phyloP scores from a whole-genome alignment of 2,113 vertebrate species.

The Otolemur garnettii region DNA sequence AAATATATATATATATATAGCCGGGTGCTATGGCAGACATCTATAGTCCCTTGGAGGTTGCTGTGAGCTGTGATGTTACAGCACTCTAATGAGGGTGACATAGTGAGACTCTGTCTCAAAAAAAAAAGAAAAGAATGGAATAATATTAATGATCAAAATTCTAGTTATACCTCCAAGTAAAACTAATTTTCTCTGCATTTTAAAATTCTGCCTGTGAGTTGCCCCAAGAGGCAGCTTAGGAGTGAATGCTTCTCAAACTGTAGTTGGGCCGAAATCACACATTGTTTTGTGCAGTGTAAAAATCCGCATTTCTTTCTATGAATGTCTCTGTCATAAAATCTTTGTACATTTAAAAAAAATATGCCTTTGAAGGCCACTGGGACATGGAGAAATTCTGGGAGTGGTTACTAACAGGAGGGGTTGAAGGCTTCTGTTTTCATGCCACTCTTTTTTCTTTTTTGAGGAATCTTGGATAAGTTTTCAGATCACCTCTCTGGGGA shows the following conservation, averaged over 20 bases:
- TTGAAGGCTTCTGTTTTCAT: neutral
- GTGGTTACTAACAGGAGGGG: neutral
- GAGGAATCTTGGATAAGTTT: neutral
- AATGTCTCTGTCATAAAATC: neutral
- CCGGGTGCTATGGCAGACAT: too few species aligned
- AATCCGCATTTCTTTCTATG: slow-evolving; percentile 37
- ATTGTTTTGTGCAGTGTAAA: slow-evolving; percentile 6
- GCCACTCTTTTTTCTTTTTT: neutral
- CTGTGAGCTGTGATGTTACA: too few species aligned
- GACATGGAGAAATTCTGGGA: neutral
- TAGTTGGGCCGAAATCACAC: neutral
- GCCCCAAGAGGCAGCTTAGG: neutral
- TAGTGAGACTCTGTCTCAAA: too few species aligned
- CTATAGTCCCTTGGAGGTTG: too few species aligned
- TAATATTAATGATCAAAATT: neutral
- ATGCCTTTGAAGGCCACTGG: neutral
- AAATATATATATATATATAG: too few species aligned
- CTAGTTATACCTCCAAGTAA: neutral
- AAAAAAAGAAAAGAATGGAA: neutral
- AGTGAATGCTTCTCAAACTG: neutral
- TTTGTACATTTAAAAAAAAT: neutral
- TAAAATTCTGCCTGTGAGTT: neutral
- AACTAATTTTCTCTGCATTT: neutral
- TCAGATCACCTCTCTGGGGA: neutral
- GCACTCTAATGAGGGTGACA: too few species aligned